Evolutionary conservation across 2,113 vertebrate species (phyloP).

Genomic region (Ellobius talpinus): DNA sequence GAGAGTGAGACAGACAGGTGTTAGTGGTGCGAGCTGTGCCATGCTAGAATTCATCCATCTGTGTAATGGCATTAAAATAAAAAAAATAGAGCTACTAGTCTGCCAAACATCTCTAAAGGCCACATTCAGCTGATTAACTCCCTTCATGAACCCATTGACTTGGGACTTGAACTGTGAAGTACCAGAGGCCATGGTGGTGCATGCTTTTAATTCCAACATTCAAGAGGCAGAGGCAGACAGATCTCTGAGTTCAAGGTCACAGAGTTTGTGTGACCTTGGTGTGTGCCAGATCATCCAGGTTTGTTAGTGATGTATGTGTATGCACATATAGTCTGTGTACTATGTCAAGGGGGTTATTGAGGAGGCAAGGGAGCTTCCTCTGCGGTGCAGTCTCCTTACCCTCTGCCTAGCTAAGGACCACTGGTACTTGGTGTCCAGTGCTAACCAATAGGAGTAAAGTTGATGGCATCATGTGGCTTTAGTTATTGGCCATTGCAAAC

Average conservation of each 20-base stretch:
- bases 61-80: slow-evolving; percentile 16
- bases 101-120: background rate
- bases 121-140: background rate
- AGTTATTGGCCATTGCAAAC: slow-evolving; percentile 56
- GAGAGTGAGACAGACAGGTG: background rate
- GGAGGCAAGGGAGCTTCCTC: slow-evolving; percentile 31
- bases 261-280: too few relatives aligned
- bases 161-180: slow-evolving; percentile 26
- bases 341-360: slow-evolving; percentile 34
- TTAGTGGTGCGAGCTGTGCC: background rate
- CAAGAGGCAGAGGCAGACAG: background rate
- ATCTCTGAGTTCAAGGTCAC: background rate
- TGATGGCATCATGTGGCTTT: slow-evolving; percentile 32
- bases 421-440: background rate
- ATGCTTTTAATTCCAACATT: background rate
- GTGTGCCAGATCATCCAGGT: background rate
- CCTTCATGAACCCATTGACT: background rate
- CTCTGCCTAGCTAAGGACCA: slow-evolving; percentile 1
- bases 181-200: too few relatives aligned
- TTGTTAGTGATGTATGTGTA: too few relatives aligned
- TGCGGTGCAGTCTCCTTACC: background rate
- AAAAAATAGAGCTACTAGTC: background rate
- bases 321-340: too few relatives aligned
- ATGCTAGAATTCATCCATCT: background rate
- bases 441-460: slow-evolving; percentile 48